Conservation (phyloP, 2,888 invertebrate genomes). For the Erebia aethiops region DNA sequence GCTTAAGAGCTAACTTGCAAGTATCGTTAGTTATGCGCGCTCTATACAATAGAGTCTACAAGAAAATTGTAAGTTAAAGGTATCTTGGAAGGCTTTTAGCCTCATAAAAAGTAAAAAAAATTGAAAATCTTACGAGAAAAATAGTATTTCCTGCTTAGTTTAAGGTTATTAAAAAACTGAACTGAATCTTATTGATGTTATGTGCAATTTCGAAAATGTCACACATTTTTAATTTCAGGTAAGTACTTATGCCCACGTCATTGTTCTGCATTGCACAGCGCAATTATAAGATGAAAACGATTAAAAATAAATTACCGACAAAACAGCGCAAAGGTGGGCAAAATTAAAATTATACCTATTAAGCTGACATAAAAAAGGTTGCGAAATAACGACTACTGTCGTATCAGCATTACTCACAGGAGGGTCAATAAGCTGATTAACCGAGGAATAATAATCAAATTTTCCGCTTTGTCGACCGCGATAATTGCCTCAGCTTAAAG, state of each 20-base stretch:
- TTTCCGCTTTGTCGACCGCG: conserved; percentile 33
- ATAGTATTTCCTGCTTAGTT: background rate
- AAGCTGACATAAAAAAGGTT: conserved; percentile 36
- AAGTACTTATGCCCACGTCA: background rate
- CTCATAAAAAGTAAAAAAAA: too few species aligned
- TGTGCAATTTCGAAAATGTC: background rate
- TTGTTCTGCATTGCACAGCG: conserved; percentile 20
- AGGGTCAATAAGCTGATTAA: conserved; percentile 34
- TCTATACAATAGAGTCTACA: background rate
- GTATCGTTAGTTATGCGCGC: too few species aligned
- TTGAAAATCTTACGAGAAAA: too few species aligned
- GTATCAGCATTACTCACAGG: conserved; percentile 25
- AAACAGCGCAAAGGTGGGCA: conserved; percentile 34
- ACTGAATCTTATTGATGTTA: background rate
- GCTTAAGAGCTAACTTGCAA: background rate
- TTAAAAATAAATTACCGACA: conserved; percentile 30
- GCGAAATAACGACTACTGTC: conserved; percentile 29
- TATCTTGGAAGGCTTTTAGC: too few species aligned
- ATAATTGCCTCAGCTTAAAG: conserved; percentile 30
- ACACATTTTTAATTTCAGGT: conserved; percentile 1
- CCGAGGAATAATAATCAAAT: conserved; percentile 30
- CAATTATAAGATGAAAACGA: conserved; percentile 26
- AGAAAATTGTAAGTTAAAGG: too few species aligned
- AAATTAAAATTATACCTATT: conserved; percentile 38
- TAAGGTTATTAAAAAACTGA: background rate